These are phyloP conservation scores for Meteorus cinctellus DNA, from an alignment of 2,888 invertebrate species.

Conservation along the genomic window DNA sequence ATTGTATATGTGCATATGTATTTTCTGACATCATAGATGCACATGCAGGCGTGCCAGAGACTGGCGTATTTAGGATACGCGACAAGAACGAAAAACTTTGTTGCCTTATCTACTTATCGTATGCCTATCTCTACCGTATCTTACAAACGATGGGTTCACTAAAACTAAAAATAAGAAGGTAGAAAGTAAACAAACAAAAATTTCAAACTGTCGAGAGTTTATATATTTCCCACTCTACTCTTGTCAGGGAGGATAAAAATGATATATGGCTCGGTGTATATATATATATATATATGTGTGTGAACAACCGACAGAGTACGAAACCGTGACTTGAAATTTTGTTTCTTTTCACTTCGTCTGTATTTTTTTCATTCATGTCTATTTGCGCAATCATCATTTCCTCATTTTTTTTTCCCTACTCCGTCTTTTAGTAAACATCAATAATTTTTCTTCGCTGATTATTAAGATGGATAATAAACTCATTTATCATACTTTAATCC, in stretches of 20 bases:
- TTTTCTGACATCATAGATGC: not conserved
- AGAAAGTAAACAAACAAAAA: not conserved
- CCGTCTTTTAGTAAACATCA: not conserved
- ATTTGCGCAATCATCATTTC: not conserved
- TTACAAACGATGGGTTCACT: not conserved
- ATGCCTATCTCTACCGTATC: not conserved
- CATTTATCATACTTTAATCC: constrained; percentile 10
- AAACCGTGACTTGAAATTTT: not conserved
- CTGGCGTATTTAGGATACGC: not conserved
- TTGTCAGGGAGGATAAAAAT: not conserved
- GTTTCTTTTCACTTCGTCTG: not conserved
- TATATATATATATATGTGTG: not conserved
- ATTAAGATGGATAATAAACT: not conserved
- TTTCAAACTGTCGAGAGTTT: constrained; percentile 1
- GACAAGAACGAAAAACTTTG: not conserved
- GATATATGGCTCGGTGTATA: no score
- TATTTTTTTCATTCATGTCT: not conserved
- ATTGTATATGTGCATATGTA: not conserved
- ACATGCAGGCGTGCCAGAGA: not conserved
- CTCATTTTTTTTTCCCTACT: not conserved
- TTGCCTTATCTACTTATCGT: not conserved
- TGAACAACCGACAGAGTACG: not conserved
- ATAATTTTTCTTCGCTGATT: constrained; percentile 9
- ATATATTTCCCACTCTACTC: not conserved
- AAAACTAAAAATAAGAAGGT: not conserved